Percentiles rank a stretch among this genome's conserved stretches.
These are phyloP conservation scores for Cheilosia urbana DNA, from an alignment of 2,888 invertebrate species.

Conservation along the genomic window DNA sequence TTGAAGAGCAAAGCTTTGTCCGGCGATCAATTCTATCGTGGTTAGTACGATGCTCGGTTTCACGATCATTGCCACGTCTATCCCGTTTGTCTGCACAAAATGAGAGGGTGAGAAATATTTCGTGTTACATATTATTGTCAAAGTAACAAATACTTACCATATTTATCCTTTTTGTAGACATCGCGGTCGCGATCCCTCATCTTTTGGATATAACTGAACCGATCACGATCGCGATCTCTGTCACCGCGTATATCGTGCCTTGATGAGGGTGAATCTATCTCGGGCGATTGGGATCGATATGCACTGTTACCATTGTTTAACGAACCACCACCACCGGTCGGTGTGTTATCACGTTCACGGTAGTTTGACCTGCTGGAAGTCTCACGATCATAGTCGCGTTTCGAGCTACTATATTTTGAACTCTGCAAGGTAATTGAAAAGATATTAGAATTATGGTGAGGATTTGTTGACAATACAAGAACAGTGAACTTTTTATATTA, in stretches of 20 bases:
- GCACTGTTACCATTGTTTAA: conserved; percentile 88
- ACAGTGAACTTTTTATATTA: too few species aligned
- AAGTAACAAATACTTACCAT: conserved; percentile 86
- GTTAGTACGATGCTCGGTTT: conserved; percentile 93
- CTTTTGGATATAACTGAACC: conserved; percentile 84
- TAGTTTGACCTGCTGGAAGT: conserved; percentile 82
- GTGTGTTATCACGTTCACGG: conserved; percentile 83
- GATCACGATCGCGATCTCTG: conserved; percentile 85
- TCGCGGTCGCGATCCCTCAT: conserved; percentile 89
- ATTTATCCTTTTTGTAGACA: conserved; percentile 96
- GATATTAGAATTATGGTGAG: background rate
- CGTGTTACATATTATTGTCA: background rate
- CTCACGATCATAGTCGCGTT: conserved; percentile 87
- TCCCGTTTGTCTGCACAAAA: conserved; percentile 89
- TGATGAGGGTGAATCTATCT: conserved; percentile 88
- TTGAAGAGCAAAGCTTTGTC: conserved; percentile 82
- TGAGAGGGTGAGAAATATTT: background rate
- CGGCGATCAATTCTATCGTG: conserved; percentile 91
- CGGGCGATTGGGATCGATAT: conserved; percentile 90
- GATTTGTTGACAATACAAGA: too few species aligned
- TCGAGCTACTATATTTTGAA: conserved; percentile 91
- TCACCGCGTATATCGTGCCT: conserved; percentile 83
- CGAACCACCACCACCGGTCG: conserved; percentile 79
- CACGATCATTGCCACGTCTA: conserved; percentile 86
- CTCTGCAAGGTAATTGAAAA: conserved; percentile 85